Evolutionary conservation across 2,113 vertebrate genomes (phyloP), one percentile per base, ranked within the genome.

Genomic region (Brienomyrus longianalis): DNA sequence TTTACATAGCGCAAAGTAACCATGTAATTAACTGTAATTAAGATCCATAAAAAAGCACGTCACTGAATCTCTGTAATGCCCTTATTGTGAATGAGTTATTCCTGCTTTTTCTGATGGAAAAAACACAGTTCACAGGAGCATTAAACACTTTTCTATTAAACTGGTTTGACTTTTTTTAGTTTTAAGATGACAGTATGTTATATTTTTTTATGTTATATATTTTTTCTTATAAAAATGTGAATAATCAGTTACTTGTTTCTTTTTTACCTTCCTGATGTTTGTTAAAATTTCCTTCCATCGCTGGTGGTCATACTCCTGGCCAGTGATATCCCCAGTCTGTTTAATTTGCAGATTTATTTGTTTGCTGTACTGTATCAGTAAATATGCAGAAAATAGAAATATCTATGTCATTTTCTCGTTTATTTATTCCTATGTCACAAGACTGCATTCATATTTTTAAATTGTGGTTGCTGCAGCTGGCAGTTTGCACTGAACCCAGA

Each of bases 271-370:
- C 90, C 88, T 87, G 92, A 90, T 35, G 92, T 93, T 92, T 89
- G 89, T 92, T 70, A 84, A 90, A 62, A 47, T 66, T 27, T 89
- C 47, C 92, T 90, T 88, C 90, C 66, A 89, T 89, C 27, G 88
- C 95, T 94, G 95, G 95, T 95, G 95, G 96, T 91, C 95, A 2
- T 1, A 23, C 89, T 62, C 35, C 4, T 23, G 50, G 93, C 94
- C 95, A 95, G 94, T 90, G 93, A 94, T 94, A 93, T 92, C 91
- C 91, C 91, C n/a, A 51, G 86, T 56, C 48, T 95, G 93, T 96
- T 95, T 95, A 94, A 94, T 95, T 93, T 92, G 70, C 87, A 92
- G 90, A 92, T 94, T 93, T 95, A 94, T 95, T 96, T 95, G 93
- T 96, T 95, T 96, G 93, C 91, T 90, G 94, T 95, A 88, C 91